Evolutionary conservation across 2,113 vertebrate species (phyloP).

Genomic region (Lynx canadensis): DNA sequence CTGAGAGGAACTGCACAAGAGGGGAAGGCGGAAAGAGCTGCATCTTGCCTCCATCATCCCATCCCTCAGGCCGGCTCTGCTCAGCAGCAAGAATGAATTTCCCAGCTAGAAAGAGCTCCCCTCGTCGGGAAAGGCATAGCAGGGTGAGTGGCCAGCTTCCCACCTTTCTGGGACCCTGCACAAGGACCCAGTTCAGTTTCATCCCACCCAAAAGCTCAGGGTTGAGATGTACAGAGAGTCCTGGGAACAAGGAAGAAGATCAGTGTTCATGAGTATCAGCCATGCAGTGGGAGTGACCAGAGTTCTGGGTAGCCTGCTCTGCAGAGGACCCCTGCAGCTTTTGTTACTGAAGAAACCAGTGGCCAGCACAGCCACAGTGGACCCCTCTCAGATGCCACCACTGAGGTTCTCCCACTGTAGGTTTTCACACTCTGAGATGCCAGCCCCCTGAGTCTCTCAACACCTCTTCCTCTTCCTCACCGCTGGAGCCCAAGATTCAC

Average conservation of each 20-base stretch:
- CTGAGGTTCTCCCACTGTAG: background rate
- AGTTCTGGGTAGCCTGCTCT: background rate
- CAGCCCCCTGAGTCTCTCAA: background rate
- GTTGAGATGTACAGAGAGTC: background rate
- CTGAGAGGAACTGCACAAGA: background rate
- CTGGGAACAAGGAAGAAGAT: background rate
- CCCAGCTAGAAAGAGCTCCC: background rate
- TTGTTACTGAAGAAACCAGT: background rate
- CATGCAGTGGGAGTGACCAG: background rate
- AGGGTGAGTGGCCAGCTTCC: background rate
- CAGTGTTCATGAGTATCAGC: background rate
- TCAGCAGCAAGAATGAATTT: background rate
- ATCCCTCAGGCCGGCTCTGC: background rate
- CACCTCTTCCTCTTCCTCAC: background rate
- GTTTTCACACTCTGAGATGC: background rate
- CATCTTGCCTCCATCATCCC: background rate
- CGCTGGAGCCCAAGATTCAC: background rate
- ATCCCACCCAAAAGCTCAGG: background rate
- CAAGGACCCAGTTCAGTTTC: background rate
- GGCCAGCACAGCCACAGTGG: no score
- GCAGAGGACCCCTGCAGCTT: background rate
- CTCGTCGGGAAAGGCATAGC: fast-evolving
- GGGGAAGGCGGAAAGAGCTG: background rate
- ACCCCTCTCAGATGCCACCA: background rate
- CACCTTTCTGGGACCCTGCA: background rate